phyloP scores from a whole-genome alignment of 2,797 vertebrate genomes.

The Sternotherus odoratus region DNA sequence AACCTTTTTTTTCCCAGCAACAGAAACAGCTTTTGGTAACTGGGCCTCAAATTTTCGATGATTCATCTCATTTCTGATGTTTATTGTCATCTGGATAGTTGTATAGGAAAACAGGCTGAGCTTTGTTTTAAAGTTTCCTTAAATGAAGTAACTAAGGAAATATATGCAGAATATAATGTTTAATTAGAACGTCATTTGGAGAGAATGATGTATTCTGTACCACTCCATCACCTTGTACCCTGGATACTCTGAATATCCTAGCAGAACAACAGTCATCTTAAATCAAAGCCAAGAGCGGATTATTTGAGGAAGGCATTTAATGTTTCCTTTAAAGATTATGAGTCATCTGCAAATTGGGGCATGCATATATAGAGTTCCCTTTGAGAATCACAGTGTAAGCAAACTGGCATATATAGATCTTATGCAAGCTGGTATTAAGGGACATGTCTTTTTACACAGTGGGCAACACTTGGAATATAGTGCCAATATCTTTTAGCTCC shows the following conservation, averaged over 20 bases:
- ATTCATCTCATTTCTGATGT: background rate
- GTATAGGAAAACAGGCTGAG: background rate
- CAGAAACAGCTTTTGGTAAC: background rate
- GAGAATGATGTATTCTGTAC: background rate
- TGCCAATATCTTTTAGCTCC: background rate
- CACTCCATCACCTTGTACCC: background rate
- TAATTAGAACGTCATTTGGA: background rate
- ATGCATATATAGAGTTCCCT: fast-evolving
- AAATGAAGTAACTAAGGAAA: background rate
- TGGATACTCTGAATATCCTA: background rate
- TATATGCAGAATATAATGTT: background rate
- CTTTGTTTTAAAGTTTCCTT: background rate
- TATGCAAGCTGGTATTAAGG: fast-evolving
- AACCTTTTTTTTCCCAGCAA: background rate
- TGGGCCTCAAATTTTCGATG: background rate
- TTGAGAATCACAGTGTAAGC: background rate
- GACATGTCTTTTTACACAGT: background rate
- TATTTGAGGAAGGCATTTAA: background rate
- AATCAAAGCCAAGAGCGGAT: background rate
- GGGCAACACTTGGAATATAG: background rate
- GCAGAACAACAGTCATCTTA: background rate
- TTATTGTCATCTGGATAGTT: background rate
- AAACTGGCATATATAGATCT: background rate
- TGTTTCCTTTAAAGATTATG: background rate
- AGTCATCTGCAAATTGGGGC: background rate